Evolutionary conservation across 2,797 vertebrate species (phyloP).

Genomic region (Gallinago nigripennis): DNA sequence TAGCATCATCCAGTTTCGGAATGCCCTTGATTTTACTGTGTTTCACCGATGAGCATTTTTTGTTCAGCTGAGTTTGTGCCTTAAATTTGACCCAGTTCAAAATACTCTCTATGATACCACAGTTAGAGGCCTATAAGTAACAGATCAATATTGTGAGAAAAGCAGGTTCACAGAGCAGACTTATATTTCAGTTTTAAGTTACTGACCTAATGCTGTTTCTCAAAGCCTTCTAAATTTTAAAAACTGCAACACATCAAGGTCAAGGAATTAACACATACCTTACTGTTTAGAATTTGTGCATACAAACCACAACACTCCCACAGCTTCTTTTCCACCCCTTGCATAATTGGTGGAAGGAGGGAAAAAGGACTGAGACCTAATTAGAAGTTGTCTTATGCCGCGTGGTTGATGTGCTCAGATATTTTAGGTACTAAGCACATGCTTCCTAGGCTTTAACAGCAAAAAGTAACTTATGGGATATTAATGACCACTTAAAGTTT

Average conservation of each 20-base stretch:
- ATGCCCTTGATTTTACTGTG: constrained; percentile 93
- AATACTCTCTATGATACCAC: constrained; percentile 91
- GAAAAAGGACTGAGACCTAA: neutral
- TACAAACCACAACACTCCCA: neutral
- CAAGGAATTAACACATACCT: neutral
- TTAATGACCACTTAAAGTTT: neutral
- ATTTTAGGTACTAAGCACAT: neutral
- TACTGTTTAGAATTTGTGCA: neutral
- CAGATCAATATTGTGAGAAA: constrained; percentile 4
- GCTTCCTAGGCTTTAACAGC: neutral
- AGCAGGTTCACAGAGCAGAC: neutral
- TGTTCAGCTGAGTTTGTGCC: constrained; percentile 90
- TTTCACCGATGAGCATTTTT: constrained; percentile 92
- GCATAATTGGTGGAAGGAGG: neutral
- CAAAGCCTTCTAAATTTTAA: neutral
- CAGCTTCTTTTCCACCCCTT: neutral
- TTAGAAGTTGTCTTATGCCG: neutral
- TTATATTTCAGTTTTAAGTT: neutral
- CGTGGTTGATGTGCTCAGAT: neutral
- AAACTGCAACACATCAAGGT: neutral
- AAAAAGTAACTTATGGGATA: neutral
- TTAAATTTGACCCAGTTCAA: constrained; percentile 94
- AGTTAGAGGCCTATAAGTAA: constrained; percentile 85
- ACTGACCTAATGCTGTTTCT: neutral
- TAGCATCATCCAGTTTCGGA: constrained; percentile 90